phyloP scores from a whole-genome alignment of 2,888 invertebrate species.

The Mythimna ferrago region DNA sequence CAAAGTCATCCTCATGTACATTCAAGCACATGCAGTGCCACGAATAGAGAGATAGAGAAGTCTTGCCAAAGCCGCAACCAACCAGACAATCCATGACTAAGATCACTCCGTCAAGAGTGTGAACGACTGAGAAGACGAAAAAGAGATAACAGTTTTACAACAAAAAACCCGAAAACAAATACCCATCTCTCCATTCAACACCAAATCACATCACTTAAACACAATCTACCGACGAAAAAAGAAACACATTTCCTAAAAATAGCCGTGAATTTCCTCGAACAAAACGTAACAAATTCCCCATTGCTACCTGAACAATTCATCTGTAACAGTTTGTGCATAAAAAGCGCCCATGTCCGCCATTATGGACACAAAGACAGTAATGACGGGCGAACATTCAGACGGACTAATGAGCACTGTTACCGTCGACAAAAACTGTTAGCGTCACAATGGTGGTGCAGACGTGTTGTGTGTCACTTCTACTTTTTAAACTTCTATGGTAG shows the following conservation, averaged over 20 bases:
- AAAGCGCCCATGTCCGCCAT: conserved; percentile 59
- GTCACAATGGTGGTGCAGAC: conserved; percentile 39
- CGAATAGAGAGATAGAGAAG: too few relatives aligned
- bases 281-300: conserved; percentile 42
- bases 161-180: neutral
- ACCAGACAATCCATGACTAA: too few relatives aligned
- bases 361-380: conserved; percentile 64
- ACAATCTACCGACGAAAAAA: conserved; percentile 18
- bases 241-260: conserved; percentile 32
- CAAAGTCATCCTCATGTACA: too few relatives aligned
- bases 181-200: neutral
- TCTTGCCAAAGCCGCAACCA: too few relatives aligned
- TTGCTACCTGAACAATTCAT: conserved; percentile 63
- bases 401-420: conserved; percentile 74
- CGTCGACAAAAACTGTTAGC: conserved; percentile 63
- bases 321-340: conserved; percentile 59
- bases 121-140: too few relatives aligned
- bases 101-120: too few relatives aligned
- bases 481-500: conserved; percentile 32
- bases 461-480: conserved; percentile 38
- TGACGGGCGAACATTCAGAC: conserved; percentile 63
- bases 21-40: too few relatives aligned
- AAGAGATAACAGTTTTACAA: neutral
- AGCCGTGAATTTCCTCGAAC: conserved; percentile 33
- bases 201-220: conserved; percentile 23